phyloP scores from a whole-genome alignment of 2,888 invertebrate genomes.

The Polylopha cassiicola region DNA sequence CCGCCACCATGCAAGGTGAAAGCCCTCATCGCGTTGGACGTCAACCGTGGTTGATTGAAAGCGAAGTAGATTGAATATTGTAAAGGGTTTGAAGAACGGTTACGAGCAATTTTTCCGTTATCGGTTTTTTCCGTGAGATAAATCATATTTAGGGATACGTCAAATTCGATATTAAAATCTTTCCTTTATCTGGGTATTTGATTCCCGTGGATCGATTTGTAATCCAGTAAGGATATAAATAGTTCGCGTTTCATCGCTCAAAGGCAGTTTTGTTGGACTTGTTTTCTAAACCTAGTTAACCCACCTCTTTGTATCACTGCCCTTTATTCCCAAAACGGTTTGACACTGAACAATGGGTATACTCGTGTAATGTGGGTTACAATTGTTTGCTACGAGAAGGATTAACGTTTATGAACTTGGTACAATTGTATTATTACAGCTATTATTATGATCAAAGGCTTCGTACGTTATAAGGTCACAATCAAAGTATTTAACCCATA shows the following conservation, averaged over 20 bases:
- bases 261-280: conserved; percentile 16
- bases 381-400: too few relatives aligned
- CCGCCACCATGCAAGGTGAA: conserved; percentile 31
- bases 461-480: conserved; percentile 7
- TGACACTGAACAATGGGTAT: too few relatives aligned
- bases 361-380: too few relatives aligned
- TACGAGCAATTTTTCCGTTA: conserved; percentile 20
- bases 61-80: conserved; percentile 20
- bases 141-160: conserved; percentile 9
- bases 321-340: conserved; percentile 9
- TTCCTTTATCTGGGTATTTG: too few relatives aligned
- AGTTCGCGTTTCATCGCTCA: conserved; percentile 25
- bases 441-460: background rate
- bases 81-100: conserved; percentile 8
- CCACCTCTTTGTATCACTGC: conserved; percentile 8
- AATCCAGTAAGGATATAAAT: conserved; percentile 40
- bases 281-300: conserved; percentile 5
- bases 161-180: conserved; percentile 10
- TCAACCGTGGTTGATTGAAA: conserved; percentile 19
- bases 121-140: conserved; percentile 22
- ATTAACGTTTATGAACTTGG: too few relatives aligned
- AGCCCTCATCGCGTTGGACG: conserved; percentile 36
- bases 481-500: conserved; percentile 6
- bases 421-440: conserved; percentile 2
- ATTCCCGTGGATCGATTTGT: too few relatives aligned